Conservation (phyloP, 2,797 vertebrate species). For the Dendrocincla tyrannina region DNA sequence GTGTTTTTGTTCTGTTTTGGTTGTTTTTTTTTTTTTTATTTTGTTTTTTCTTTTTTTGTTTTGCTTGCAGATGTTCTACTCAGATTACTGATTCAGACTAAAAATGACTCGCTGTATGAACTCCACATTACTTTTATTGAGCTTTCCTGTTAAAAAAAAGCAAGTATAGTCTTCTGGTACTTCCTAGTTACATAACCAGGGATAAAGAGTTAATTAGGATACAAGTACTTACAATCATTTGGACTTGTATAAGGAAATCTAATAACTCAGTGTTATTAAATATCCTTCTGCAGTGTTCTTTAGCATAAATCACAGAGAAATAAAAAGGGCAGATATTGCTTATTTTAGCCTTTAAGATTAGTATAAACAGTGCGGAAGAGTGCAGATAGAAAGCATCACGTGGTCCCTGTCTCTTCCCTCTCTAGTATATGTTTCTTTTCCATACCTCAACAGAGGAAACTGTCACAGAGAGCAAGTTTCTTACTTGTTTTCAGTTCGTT, state of each 20-base stretch:
- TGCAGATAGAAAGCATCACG: not conserved
- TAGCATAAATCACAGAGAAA: not conserved
- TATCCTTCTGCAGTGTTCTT: not conserved
- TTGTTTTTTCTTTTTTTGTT: not conserved
- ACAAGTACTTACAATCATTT: not conserved
- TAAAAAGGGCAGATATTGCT: not conserved
- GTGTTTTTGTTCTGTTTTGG: not conserved
- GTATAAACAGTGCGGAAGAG: not conserved
- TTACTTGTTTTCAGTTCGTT: not conserved
- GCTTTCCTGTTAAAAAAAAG: not conserved
- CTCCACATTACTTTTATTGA: not conserved
- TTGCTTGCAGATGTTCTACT: not conserved
- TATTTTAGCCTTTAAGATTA: not conserved
- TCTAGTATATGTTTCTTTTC: not conserved
- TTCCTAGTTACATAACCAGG: not conserved
- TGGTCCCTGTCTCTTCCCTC: not conserved
- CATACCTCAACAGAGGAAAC: not conserved
- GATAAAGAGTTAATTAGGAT: conserved; percentile 7
- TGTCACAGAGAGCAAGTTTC: not conserved
- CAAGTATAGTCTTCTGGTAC: not conserved
- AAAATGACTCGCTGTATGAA: not conserved
- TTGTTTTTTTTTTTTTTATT: not conserved
- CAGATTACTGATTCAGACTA: not conserved
- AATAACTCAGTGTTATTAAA: conserved; percentile 16
- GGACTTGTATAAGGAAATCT: not conserved